A percentile compares a stretch with the other conserved stretches of the same genome.
Conservation (phyloP, 2,888 invertebrate species). For the Erebia epiphron region DNA sequence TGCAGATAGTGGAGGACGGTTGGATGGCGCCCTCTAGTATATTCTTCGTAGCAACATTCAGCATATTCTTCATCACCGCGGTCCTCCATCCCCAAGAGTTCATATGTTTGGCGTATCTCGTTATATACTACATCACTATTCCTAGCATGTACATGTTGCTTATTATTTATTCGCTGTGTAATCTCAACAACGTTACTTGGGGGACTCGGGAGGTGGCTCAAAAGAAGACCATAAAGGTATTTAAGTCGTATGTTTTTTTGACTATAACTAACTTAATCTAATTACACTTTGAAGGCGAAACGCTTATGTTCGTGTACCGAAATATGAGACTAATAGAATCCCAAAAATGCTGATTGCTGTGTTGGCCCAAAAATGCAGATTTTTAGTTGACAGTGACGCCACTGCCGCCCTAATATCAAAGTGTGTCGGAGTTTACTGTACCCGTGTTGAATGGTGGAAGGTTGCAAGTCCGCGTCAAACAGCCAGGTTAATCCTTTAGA, state of each 20-base stretch:
- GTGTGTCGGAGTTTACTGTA: too few species aligned
- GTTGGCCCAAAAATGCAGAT: too few species aligned
- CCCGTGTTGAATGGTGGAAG: too few species aligned
- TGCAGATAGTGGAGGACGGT: slow-evolving; percentile 91
- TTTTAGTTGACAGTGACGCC: too few species aligned
- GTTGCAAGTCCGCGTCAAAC: too few species aligned
- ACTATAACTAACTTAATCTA: too few species aligned
- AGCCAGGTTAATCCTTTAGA: too few species aligned
- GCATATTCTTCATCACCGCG: slow-evolving; percentile 85
- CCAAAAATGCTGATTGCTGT: too few species aligned
- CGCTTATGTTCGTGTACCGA: too few species aligned
- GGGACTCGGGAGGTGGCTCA: slow-evolving; percentile 92
- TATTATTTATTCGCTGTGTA: slow-evolving; percentile 95
- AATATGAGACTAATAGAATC: too few species aligned
- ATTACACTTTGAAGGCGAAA: too few species aligned
- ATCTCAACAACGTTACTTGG: slow-evolving; percentile 97
- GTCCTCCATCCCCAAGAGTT: slow-evolving; percentile 91
- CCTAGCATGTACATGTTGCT: slow-evolving; percentile 97
- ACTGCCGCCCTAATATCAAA: too few species aligned
- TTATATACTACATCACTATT: slow-evolving; percentile 93
- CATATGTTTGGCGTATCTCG: slow-evolving; percentile 87
- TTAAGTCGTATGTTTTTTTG: neutral
- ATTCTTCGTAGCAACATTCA: slow-evolving; percentile 90
- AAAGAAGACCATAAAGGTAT: slow-evolving; percentile 70
- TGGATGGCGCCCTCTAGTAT: slow-evolving; percentile 91